Evolutionary conservation across 1,140 invertebrate species (phyloP).

Genomic region (Tetramorium parvispinum): DNA sequence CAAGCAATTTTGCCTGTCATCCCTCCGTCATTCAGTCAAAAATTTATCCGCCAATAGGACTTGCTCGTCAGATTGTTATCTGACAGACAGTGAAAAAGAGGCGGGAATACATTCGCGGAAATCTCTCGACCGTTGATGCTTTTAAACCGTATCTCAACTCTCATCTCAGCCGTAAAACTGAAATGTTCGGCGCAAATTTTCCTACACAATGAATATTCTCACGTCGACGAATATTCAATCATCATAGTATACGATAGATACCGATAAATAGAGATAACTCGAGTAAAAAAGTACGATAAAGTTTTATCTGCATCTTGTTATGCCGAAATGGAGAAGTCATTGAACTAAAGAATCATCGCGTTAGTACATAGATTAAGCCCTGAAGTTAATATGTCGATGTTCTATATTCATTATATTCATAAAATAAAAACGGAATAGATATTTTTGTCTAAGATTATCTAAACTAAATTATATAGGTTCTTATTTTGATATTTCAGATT

Average conservation of each 20-base stretch:
- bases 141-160: conserved; percentile 55
- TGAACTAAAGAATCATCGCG: not conserved
- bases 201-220: conserved; percentile 34
- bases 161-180: conserved; percentile 43
- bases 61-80: conserved; percentile 56
- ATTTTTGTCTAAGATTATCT: not conserved
- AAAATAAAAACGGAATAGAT: not conserved
- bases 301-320: not conserved
- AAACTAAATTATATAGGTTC: too few species aligned
- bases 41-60: conserved; percentile 55
- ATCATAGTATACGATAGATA: conserved; percentile 1
- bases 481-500: too few species aligned
- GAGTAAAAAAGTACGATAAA: conserved; percentile 8
- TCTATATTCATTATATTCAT: not conserved
- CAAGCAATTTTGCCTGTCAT: conserved; percentile 38
- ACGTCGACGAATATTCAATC: not conserved
- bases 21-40: conserved; percentile 37
- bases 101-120: conserved; percentile 50
- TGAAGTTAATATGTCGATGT: not conserved
- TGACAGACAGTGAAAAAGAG: conserved; percentile 28
- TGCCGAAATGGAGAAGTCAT: not conserved
- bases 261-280: not conserved
- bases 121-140: conserved; percentile 28
- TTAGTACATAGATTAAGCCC: not conserved
- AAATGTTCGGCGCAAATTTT: conserved; percentile 54